Evolutionary conservation across 2,113 vertebrate species (phyloP).

Genomic region (Pampusana beccarii): DNA sequence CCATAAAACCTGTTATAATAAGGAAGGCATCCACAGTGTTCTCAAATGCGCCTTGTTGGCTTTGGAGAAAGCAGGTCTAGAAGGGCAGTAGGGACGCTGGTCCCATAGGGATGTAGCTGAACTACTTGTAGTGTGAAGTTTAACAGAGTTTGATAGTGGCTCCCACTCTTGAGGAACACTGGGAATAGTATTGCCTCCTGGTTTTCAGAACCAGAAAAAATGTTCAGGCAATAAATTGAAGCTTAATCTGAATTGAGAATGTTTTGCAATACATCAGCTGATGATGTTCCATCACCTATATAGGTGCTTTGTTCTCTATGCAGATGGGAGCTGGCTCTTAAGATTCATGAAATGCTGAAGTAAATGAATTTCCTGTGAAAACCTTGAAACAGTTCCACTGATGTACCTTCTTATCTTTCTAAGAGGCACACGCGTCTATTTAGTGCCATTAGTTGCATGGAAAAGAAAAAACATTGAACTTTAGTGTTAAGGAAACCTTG

Average conservation of each 20-base stretch:
- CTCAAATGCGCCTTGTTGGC: accelerated
- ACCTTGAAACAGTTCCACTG: neutral
- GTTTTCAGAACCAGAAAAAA: neutral
- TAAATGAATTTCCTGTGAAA: neutral
- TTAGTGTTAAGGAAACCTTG: neutral
- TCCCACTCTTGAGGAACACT: neutral
- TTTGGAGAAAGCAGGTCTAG: neutral
- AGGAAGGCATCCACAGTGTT: neutral
- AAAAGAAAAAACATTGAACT: neutral
- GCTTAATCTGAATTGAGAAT: neutral
- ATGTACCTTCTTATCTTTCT: neutral
- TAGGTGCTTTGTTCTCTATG: neutral
- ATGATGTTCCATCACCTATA: neutral
- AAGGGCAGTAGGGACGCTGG: neutral
- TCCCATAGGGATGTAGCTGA: neutral
- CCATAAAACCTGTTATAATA: accelerated
- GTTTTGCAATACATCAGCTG: neutral
- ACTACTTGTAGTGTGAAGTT: neutral
- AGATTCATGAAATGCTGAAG: neutral
- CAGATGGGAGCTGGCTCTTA: neutral
- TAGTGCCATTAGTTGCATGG: neutral
- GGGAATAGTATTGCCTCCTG: neutral
- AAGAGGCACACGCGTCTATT: neutral
- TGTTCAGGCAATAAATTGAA: neutral
- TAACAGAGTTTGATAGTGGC: neutral